Conservation (phyloP, 2,113 vertebrate species). For the Carettochelys insculpta region DNA sequence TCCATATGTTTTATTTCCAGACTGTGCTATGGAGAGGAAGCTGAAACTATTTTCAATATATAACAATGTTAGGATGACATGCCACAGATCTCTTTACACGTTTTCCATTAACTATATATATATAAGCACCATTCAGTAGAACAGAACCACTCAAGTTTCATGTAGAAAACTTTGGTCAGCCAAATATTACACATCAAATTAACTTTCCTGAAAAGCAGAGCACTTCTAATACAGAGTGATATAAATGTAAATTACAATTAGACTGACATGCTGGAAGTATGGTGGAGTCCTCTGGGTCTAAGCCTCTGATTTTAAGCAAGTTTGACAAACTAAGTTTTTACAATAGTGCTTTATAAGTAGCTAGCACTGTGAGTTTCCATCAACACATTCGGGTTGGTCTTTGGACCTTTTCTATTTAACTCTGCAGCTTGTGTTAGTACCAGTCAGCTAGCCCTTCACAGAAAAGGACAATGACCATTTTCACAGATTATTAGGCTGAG, state of each 20-base stretch:
- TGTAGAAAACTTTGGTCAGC: background rate
- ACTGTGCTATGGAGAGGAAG: constrained; percentile 20
- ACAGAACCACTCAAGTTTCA: constrained; percentile 19
- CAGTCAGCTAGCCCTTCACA: background rate
- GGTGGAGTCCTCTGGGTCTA: background rate
- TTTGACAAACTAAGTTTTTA: constrained; percentile 18
- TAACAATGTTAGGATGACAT: constrained; percentile 28
- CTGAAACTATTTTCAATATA: constrained; percentile 16
- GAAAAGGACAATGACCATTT: too few relatives aligned
- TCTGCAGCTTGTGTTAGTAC: background rate
- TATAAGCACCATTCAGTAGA: background rate
- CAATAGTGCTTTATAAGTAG: background rate
- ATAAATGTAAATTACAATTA: constrained; percentile 5
- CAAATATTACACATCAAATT: background rate
- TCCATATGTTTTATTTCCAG: constrained; percentile 70
- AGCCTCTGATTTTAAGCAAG: constrained; percentile 1
- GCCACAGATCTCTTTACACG: background rate
- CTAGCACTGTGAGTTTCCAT: background rate
- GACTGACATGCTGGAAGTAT: background rate
- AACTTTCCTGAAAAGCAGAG: constrained; percentile 39
- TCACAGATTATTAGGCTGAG: too few relatives aligned
- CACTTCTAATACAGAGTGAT: constrained; percentile 40
- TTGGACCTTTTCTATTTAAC: background rate
- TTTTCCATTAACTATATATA: constrained; percentile 2
- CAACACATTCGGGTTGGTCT: background rate